Evolutionary conservation across 1,140 invertebrate species (phyloP).

Genomic region (Thereuonema tuberculata): DNA sequence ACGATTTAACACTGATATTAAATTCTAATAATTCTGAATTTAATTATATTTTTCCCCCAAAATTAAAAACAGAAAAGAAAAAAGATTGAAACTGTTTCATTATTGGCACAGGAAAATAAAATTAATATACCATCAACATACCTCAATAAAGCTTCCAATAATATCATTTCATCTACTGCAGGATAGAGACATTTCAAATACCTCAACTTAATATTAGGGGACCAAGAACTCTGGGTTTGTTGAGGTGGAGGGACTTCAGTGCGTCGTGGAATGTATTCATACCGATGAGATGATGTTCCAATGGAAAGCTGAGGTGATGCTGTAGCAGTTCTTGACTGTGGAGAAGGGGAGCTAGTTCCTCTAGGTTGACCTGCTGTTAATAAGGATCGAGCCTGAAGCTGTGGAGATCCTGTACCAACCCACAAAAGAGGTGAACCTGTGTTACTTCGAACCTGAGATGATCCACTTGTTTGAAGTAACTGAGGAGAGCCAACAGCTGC

Average conservation of each 20-base stretch:
- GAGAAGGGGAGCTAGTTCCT: background rate
- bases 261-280: background rate
- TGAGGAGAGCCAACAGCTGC: background rate
- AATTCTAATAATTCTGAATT: background rate
- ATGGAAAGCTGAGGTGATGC: background rate
- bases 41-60: background rate
- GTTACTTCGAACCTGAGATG: background rate
- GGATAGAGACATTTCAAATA: conserved; percentile 8
- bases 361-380: background rate
- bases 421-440: background rate
- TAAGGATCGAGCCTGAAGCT: background rate
- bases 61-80: background rate
- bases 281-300: background rate
- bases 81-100: background rate
- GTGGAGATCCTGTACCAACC: background rate
- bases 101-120: background rate
- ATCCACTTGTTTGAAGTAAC: background rate
- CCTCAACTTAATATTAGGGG: conserved; percentile 10
- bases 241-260: background rate
- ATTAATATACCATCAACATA: background rate
- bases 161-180: conserved; percentile 8
- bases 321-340: background rate
- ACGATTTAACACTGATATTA: too few relatives aligned
- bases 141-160: conserved; percentile 7
- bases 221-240: conserved; percentile 5